Evolutionary conservation across 2,113 vertebrate genomes (phyloP).

Genomic region (Rostratula benghalensis): DNA sequence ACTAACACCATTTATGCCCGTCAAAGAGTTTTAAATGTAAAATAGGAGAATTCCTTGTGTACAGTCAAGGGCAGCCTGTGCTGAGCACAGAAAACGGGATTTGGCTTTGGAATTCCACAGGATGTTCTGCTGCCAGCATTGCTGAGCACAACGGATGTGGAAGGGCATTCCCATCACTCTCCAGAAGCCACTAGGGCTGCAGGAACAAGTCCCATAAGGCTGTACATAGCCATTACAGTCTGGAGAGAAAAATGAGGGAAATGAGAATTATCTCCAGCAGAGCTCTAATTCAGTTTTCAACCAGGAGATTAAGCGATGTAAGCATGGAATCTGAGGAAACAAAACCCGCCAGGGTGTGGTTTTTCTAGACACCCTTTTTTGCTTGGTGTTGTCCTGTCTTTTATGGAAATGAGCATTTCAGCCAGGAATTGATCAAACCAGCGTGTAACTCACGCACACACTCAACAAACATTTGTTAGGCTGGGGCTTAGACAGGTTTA

Average conservation of each 20-base stretch:
- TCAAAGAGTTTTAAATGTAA: neutral
- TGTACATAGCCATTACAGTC: neutral
- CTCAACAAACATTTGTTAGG: neutral
- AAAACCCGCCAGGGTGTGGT: neutral
- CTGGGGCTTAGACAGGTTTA: neutral
- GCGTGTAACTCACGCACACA: neutral
- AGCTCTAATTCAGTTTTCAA: neutral
- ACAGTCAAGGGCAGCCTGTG: neutral
- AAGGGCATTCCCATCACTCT: neutral
- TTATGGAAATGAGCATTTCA: neutral
- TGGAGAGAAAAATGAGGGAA: neutral
- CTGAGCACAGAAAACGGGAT: neutral
- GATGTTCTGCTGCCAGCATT: neutral
- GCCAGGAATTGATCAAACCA: neutral
- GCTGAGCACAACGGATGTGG: neutral
- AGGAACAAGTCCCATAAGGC: neutral
- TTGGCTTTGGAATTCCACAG: neutral
- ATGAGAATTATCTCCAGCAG: neutral
- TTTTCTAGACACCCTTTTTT: neutral
- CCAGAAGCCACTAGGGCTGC: neutral
- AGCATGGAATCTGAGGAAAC: neutral
- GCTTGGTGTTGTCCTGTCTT: neutral
- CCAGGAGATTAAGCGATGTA: neutral
- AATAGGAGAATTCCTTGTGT: neutral
- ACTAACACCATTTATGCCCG: neutral